These are phyloP conservation scores for Melierax canorus DNA, from an alignment of 2,113 vertebrate species.

Conservation along the genomic window DNA sequence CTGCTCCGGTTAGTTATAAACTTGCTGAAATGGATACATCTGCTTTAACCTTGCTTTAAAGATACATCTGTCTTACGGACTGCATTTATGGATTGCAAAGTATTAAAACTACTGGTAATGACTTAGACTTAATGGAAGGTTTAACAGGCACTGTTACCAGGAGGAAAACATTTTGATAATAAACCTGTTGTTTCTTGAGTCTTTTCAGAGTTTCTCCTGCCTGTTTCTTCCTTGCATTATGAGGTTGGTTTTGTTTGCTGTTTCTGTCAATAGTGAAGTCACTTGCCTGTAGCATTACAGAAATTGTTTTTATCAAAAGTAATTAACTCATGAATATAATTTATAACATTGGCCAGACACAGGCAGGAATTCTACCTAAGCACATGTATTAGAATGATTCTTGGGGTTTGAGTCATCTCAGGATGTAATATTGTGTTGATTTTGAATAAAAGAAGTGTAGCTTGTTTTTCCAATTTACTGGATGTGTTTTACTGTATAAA, in stretches of 20 bases:
- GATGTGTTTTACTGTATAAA: neutral
- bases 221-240: neutral
- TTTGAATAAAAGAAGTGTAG: neutral
- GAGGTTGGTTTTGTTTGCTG: neutral
- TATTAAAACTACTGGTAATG: neutral
- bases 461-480: neutral
- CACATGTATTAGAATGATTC: neutral
- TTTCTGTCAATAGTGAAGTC: neutral
- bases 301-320: neutral
- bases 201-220: neutral
- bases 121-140: too few relatives aligned
- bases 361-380: conserved; percentile 8
- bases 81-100: neutral
- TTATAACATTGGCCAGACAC: neutral
- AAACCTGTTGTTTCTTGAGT: neutral
- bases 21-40: neutral
- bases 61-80: too few relatives aligned
- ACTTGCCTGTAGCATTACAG: neutral
- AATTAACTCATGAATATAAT: neutral
- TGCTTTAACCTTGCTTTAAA: too few relatives aligned
- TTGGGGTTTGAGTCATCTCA: neutral
- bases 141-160: neutral
- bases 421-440: neutral
- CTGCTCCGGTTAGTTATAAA: neutral
- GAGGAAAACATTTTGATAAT: neutral